phyloP scores from a whole-genome alignment of 2,888 invertebrate species.

The Diloba caeruleocephala region DNA sequence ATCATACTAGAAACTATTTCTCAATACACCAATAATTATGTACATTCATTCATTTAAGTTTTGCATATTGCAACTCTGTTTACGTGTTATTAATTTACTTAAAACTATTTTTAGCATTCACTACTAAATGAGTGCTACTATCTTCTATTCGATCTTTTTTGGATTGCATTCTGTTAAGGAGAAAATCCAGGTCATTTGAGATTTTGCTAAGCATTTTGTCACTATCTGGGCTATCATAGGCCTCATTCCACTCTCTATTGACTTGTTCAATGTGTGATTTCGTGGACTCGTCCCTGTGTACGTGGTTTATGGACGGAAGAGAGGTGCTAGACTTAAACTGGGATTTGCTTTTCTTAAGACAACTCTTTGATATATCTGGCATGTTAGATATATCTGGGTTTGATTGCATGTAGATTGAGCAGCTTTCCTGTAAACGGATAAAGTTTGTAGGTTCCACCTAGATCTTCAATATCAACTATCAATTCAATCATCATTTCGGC shows the following conservation, averaged over 20 bases:
- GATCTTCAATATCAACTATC: no score
- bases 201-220: constrained; percentile 94
- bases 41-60: constrained; percentile 30
- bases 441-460: no score
- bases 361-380: no score
- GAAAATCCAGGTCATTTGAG: constrained; percentile 94
- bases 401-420: no score
- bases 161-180: constrained; percentile 91
- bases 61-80: constrained; percentile 78
- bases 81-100: constrained; percentile 65
- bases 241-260: constrained; percentile 78
- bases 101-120: constrained; percentile 26
- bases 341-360: constrained; percentile 77
- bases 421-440: no score
- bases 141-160: constrained; percentile 77
- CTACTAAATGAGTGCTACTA: constrained; percentile 78
- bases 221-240: constrained; percentile 71
- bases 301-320: constrained; percentile 79
- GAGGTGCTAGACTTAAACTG: constrained; percentile 73
- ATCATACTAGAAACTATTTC: no score
- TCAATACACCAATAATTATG: no score
- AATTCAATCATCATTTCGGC: no score
- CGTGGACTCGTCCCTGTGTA: constrained; percentile 55
- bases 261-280: constrained; percentile 79
- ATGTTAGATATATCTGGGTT: no score